Evolutionary conservation across 2,888 invertebrate genomes (phyloP).

Genomic region (Leptinotarsa tumamoca): DNA sequence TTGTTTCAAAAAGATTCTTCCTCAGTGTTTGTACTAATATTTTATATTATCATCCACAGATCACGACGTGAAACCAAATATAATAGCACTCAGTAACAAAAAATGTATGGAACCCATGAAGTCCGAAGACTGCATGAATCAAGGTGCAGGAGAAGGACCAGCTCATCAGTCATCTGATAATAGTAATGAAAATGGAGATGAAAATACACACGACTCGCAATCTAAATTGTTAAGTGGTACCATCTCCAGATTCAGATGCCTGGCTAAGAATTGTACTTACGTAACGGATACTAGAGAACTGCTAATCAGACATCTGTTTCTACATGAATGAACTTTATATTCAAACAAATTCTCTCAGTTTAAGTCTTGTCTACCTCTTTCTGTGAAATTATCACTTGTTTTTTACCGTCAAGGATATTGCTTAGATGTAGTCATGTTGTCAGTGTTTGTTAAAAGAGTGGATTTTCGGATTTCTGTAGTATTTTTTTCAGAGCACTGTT

Average conservation of each 20-base stretch:
- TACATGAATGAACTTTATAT: not conserved
- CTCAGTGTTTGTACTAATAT: not conserved
- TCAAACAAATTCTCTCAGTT: no score
- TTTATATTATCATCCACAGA: not conserved
- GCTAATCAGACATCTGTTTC: constrained; percentile 13
- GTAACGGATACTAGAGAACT: not conserved
- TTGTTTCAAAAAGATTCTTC: no score
- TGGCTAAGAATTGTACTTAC: constrained; percentile 13
- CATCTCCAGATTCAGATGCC: not conserved
- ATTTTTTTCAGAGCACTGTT: no score
- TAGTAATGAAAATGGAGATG: not conserved
- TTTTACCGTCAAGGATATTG: no score
- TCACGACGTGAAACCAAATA: not conserved
- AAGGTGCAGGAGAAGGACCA: not conserved
- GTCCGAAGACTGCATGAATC: not conserved
- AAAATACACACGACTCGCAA: not conserved
- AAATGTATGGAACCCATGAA: not conserved
- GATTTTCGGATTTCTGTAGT: no score
- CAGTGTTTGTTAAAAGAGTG: no score
- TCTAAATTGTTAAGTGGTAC: not conserved
- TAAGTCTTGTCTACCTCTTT: no score
- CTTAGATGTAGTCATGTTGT: no score
- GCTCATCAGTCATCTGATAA: not conserved
- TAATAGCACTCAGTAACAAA: not conserved
- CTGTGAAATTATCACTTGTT: no score